A percentile compares a stretch with the other conserved stretches of the same genome.
Evolutionary conservation across 2,888 invertebrate species (phyloP).

Genomic region (Troides oblongomaculatus): DNA sequence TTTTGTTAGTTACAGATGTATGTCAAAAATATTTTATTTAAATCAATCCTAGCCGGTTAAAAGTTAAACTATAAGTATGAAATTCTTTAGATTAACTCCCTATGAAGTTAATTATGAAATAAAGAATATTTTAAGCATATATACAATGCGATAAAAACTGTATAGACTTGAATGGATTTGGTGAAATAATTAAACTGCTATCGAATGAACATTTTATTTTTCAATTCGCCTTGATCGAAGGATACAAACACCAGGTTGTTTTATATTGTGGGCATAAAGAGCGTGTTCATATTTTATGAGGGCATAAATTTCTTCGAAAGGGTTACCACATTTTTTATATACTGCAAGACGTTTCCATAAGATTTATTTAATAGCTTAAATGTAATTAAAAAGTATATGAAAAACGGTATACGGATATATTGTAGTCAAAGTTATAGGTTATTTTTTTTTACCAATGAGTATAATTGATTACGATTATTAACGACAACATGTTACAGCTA

Average conservation of each 20-base stretch:
- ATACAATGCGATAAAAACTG: conserved; percentile 16
- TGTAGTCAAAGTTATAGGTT: no score
- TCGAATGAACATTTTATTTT: conserved; percentile 48
- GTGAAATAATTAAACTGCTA: conserved; percentile 26
- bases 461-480: no score
- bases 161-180: background rate
- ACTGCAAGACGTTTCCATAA: background rate
- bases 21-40: no score
- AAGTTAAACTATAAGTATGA: background rate
- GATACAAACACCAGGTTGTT: conserved; percentile 53
- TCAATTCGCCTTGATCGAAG: conserved; percentile 61
- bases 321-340: conserved; percentile 30
- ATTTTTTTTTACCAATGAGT: no score
- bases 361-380: background rate
- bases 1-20: no score
- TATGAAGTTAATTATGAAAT: conserved; percentile 4
- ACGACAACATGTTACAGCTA: no score
- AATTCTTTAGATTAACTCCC: background rate
- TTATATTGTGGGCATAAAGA: conserved; percentile 55
- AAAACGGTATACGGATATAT: background rate
- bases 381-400: background rate
- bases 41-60: background rate
- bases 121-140: conserved; percentile 17
- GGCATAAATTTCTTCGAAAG: conserved; percentile 66
- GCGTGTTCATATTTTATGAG: conserved; percentile 71